Conservation (phyloP, 2,888 invertebrate genomes). For the Dynastes hyllus region DNA sequence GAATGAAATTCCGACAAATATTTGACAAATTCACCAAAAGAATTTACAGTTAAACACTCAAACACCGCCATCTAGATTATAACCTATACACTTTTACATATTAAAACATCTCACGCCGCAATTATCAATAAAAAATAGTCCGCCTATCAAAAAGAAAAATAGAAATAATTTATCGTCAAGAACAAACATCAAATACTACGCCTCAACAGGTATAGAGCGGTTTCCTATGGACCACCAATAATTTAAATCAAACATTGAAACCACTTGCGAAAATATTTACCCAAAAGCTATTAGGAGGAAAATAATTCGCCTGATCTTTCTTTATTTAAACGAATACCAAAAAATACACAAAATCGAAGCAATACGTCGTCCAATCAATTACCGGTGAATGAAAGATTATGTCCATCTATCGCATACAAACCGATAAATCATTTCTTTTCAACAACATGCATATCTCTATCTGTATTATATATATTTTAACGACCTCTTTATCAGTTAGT, state of each 20-base stretch:
- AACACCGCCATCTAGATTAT: too few relatives aligned
- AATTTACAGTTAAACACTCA: too few relatives aligned
- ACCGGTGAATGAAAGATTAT: conserved; percentile 25
- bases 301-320: conserved; percentile 6
- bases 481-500: conserved; percentile 35
- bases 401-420: background rate
- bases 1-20: too few relatives aligned
- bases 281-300: background rate
- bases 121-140: too few relatives aligned
- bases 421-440: conserved; percentile 38
- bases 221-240: background rate
- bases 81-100: too few relatives aligned
- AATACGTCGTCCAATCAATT: conserved; percentile 20
- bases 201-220: background rate
- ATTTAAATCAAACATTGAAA: conserved; percentile 10
- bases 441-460: background rate
- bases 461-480: conserved; percentile 15
- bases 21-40: too few relatives aligned
- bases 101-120: too few relatives aligned
- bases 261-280: conserved; percentile 25
- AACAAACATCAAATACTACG: background rate
- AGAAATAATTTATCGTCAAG: background rate
- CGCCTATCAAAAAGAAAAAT: background rate
- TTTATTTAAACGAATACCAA: background rate
- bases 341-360: background rate